These are phyloP conservation scores for Lutjanus erythropterus DNA, from an alignment of 2,113 vertebrate species.

Conservation along the genomic window DNA sequence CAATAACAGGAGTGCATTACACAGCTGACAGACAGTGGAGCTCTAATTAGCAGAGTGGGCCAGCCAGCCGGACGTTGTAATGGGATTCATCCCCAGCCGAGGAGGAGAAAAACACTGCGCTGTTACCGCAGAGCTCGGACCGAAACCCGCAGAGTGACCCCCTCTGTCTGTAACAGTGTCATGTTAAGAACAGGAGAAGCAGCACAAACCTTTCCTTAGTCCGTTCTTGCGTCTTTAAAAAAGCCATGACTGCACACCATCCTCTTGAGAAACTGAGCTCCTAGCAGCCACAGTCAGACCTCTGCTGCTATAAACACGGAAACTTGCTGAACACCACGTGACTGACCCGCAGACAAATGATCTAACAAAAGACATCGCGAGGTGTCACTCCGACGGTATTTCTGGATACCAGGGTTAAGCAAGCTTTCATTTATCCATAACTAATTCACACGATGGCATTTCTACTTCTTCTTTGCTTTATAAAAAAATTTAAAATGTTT, in stretches of 20 bases:
- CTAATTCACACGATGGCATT: neutral
- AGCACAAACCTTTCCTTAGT: conserved; percentile 80
- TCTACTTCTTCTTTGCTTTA: neutral
- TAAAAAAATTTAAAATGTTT: neutral
- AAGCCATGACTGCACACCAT: conserved; percentile 78
- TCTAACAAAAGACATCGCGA: accelerated
- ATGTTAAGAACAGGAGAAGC: neutral
- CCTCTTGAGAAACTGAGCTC: conserved; percentile 31
- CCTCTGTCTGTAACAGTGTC: too few species aligned
- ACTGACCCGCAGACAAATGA: conserved; percentile 2
- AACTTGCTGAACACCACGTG: conserved; percentile 70
- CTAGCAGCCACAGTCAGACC: neutral
- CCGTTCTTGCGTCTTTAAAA: conserved; percentile 73
- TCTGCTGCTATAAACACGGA: conserved; percentile 79
- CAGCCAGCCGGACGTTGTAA: neutral
- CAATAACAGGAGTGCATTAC: neutral
- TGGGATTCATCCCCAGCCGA: neutral
- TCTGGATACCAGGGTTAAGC: neutral
- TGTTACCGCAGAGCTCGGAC: neutral
- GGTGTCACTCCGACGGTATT: conserved; percentile 33
- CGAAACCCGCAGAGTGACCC: too few species aligned
- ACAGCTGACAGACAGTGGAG: conserved; percentile 38
- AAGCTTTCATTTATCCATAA: neutral
- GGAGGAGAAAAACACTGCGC: neutral
- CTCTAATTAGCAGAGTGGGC: conserved; percentile 33